Evolutionary conservation across 2,113 vertebrate genomes (phyloP), one percentile per base, ranked within the genome.

Genomic region (Eptatretus burgeri): DNA sequence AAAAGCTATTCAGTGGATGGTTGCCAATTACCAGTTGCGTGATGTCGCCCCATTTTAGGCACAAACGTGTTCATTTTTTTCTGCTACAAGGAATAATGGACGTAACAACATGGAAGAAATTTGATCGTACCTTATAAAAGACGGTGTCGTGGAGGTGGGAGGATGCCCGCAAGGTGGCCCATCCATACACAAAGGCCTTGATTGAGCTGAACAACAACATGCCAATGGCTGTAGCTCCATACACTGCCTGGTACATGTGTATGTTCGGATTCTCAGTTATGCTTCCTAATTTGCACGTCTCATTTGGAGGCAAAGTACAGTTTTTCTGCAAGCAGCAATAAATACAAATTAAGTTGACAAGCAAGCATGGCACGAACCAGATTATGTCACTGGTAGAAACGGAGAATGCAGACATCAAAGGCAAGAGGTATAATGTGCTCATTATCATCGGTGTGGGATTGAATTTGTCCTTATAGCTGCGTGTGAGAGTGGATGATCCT

Each of bases 171-270:
- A 82, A 64, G 0, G 74, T 79, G 51, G 77, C 71, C 64, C 74
- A 73, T n/a, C 77, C 76, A 67, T 77, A 85, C 64, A 65, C 2
- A 65, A 74, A 74, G 50, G 70, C 72, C 68, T 80, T 80, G 63
- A 74, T 14, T 51, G 71, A 2, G 18, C 71, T 73, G 8, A 77
- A 63, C 7, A 52, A 1, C 20, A 77, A 11, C 67, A 74, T 70
- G 51, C 64, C 65, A 11, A 75, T 19, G 63, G 74, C 52, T 51
- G 62, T 69, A 49, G 75, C 62, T 1, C 71, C 65, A 1, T 74
- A 82, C 49, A 81, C 66, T 17, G 71, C 64, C 53, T 76, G 77
- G 70, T 77, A 79, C 66, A 76, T 75, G 1, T 64, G 51, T 13
- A 76, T 69, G 2, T 70, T 10, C 0, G 71, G 73, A 60, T 82